A percentile compares a stretch with the other conserved stretches of the same genome.
These are phyloP conservation scores for Ctenopoma kingsleyae DNA, from an alignment of 2,797 vertebrate species.

Conservation along the genomic window DNA sequence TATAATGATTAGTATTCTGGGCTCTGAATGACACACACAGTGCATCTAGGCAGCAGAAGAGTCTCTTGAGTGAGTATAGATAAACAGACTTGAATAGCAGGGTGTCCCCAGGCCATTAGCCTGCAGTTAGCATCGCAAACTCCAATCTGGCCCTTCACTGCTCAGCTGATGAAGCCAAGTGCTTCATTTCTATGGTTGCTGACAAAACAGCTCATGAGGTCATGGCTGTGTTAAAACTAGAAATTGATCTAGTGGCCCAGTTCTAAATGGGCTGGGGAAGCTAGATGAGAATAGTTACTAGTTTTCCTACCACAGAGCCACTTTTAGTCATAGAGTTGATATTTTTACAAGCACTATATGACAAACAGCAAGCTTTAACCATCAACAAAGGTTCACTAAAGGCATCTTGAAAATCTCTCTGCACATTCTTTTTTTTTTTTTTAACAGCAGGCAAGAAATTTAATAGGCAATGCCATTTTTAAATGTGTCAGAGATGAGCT, in stretches of 20 bases:
- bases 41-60: slow-evolving; percentile 62
- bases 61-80: slow-evolving; percentile 65
- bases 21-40: slow-evolving; percentile 26
- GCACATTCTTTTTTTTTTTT: neutral
- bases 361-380: neutral
- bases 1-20: slow-evolving; percentile 56
- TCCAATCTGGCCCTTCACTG: slow-evolving; percentile 54
- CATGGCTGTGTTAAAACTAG: slow-evolving; percentile 18
- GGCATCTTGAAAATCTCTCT: neutral
- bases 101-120: slow-evolving; percentile 74
- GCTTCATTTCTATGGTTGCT: slow-evolving; percentile 40
- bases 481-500: slow-evolving; percentile 1
- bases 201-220: slow-evolving; percentile 40
- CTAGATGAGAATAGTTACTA: neutral
- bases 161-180: slow-evolving; percentile 37
- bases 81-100: slow-evolving; percentile 70
- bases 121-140: slow-evolving; percentile 70
- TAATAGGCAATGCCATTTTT: neutral
- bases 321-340: neutral
- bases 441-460: neutral
- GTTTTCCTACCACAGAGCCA: neutral
- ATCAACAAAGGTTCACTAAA: neutral
- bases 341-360: too few relatives aligned
- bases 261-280: slow-evolving; percentile 1
- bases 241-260: slow-evolving; percentile 16